phyloP scores from a whole-genome alignment of 2,113 vertebrate species.

The Callipepla squamata region DNA sequence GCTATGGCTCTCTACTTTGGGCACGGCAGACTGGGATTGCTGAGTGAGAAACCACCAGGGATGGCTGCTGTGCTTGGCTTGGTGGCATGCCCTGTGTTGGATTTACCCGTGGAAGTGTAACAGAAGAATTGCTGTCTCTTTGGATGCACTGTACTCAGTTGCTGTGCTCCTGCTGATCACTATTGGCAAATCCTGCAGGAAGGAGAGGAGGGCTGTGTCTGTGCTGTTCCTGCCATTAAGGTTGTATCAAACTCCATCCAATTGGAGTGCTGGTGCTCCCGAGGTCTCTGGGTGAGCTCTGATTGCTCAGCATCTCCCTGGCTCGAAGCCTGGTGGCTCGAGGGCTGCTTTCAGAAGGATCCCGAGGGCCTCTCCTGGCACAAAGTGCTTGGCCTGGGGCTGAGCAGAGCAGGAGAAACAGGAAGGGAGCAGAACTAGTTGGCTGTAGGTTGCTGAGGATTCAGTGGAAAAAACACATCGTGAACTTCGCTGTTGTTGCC shows the following conservation, averaged over 20 bases:
- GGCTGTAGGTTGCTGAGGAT: not conserved
- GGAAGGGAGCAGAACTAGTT: constrained; percentile 2
- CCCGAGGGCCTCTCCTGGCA: not conserved
- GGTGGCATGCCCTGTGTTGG: not conserved
- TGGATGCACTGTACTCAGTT: not conserved
- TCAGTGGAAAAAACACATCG: not conserved
- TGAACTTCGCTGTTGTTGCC: not conserved
- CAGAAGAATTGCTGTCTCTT: not conserved
- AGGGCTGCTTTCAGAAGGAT: not conserved
- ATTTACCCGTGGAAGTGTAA: not conserved
- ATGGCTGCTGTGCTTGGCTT: not conserved
- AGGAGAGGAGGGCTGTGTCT: not conserved
- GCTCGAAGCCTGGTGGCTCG: not conserved
- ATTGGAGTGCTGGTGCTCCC: not conserved
- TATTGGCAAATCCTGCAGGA: not conserved
- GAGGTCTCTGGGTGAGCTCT: not conserved
- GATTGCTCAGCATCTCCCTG: not conserved
- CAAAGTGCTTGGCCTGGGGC: not conserved
- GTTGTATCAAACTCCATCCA: not conserved
- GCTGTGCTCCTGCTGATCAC: not conserved
- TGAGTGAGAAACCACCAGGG: fast-evolving
- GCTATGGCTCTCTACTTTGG: not conserved
- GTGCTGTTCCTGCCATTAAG: not conserved
- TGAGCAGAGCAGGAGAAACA: not conserved
- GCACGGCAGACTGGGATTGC: not conserved